Base-by-base conservation (phyloP, 2,888 invertebrate species). In the Pelosia muscerda region DNA sequence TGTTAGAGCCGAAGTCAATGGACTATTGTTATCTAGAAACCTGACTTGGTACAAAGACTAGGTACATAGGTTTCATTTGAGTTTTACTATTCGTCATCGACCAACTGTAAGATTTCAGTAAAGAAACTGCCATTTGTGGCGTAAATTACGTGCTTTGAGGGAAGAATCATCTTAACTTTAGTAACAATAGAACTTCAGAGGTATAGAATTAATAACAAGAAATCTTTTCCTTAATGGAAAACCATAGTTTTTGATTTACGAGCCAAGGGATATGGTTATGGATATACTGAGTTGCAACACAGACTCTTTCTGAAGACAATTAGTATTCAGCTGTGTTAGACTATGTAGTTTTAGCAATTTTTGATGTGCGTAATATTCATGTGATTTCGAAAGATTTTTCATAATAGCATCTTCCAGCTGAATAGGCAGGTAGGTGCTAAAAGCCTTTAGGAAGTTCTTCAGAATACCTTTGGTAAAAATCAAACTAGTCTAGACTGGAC, bases 51-150 rank as follows among this genome's bases (percentile, higher is more conserved):
- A 71, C 87, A 86, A 86, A 88, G 85, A 74, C 62, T 28, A 2
- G n/a, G 49, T 49, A 53, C 82, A 81, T 79, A 79, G 75, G 81
- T 85, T 88, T 85, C 87, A 88, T 89, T 89, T 87, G 78, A 83
- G 74, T 83, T 90, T 89, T 89, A 90, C 84, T 68, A 84, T 83
- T 77, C 81, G 86, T 84, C 86, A 81, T 85, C 82, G 81, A 73
- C 69, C 72, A 66, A 73, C 66, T 42, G 72, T 81, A 77, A 68
- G 74, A 77, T 81, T 84, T 81, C 73, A 69, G 80, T 75, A 69
- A 76, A 81, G 82, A 81, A 83, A 72, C 77, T 76, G 79, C 76
- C 75, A 83, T 91, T 91, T 91, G 91, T 84, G 91, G 90, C 85
- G 75, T 73, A 75, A 84, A 85, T 78, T 77, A 76, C 73, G 74